Conservation (phyloP, 2,888 invertebrate species). For the Drosophila leonis region DNA sequence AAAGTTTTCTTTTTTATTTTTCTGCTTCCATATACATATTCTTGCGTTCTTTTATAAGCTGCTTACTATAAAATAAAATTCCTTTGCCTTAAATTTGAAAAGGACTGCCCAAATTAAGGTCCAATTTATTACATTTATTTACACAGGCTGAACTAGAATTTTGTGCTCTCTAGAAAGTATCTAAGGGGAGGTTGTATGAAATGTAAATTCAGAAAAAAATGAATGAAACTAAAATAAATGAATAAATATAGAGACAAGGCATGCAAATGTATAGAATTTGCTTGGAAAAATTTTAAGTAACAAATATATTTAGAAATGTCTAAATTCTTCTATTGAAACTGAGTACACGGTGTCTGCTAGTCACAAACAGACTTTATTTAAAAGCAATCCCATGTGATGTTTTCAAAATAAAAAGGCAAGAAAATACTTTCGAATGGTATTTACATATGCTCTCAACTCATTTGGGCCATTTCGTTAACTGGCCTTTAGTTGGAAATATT, state of each 20-base stretch:
- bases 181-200: not conserved
- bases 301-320: not conserved
- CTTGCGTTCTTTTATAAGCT: not conserved
- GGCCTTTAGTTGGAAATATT: slow-evolving; percentile 50
- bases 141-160: slow-evolving; percentile 4
- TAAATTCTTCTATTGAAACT: not conserved
- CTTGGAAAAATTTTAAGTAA: not conserved
- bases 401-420: slow-evolving; percentile 15
- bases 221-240: not conserved
- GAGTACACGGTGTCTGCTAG: slow-evolving; percentile 6
- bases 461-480: slow-evolving; percentile 63
- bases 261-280: not conserved
- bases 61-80: slow-evolving; percentile 18
- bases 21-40: not conserved
- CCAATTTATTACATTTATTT: slow-evolving; percentile 29
- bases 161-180: not conserved
- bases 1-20: not conserved
- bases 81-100: not conserved
- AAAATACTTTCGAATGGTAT: slow-evolving; percentile 57
- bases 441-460: slow-evolving; percentile 65
- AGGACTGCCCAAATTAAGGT: not conserved
- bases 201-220: too few species aligned
- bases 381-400: slow-evolving; percentile 10
- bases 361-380: not conserved
- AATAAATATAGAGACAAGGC: not conserved